These are phyloP conservation scores for Misgurnus mizolepis DNA, from an alignment of 2,113 vertebrate genomes.

Conservation along the genomic window DNA sequence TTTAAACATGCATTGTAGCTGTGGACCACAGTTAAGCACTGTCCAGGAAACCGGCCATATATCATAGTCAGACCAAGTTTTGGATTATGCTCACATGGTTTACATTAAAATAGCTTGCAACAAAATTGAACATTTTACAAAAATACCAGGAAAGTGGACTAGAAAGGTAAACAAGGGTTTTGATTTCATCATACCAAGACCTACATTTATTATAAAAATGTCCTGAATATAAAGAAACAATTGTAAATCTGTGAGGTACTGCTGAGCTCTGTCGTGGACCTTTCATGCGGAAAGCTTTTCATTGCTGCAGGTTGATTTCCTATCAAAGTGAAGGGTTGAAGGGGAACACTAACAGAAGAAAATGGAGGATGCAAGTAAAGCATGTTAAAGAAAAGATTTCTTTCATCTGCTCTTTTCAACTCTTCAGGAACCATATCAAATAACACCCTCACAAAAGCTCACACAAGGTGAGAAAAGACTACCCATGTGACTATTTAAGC, in stretches of 20 bases:
- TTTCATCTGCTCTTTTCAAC: slow-evolving; percentile 23
- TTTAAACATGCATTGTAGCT: too few relatives aligned
- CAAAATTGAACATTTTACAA: background rate
- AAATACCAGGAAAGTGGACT: slow-evolving; percentile 8
- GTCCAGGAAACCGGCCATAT: too few relatives aligned
- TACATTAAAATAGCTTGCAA: background rate
- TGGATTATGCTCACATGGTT: background rate
- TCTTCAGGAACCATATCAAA: slow-evolving; percentile 17
- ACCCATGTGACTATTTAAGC: background rate
- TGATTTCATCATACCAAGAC: background rate
- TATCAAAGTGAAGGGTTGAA: slow-evolving; percentile 16
- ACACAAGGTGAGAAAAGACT: background rate
- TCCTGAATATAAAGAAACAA: background rate
- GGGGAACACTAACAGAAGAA: background rate
- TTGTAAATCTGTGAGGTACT: background rate
- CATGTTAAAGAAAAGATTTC: background rate
- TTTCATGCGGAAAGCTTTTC: background rate
- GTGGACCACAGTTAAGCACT: too few relatives aligned
- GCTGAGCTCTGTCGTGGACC: background rate
- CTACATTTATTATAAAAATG: too few relatives aligned
- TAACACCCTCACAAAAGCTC: slow-evolving; percentile 6
- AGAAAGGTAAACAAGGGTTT: background rate
- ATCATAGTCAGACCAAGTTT: background rate
- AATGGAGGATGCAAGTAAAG: background rate
- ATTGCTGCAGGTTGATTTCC: background rate